A percentile compares a stretch with the other conserved stretches of the same genome.
phyloP scores from a whole-genome alignment of 2,113 vertebrate species.

The Cromileptes altivelis region DNA sequence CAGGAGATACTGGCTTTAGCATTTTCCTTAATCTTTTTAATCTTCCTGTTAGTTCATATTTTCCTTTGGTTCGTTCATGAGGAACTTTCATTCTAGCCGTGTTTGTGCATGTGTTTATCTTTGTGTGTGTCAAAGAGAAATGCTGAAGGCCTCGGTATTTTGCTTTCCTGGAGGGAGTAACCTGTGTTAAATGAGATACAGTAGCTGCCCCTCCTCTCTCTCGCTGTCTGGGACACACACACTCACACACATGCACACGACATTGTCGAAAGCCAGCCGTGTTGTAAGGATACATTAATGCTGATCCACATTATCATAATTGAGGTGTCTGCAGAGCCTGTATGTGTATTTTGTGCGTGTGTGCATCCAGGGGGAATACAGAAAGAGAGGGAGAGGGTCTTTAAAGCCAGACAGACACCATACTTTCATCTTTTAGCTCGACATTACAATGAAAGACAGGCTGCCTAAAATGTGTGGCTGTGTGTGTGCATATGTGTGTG shows the following conservation, averaged over 20 bases:
- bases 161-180: constrained; percentile 44
- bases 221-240: constrained; percentile 56
- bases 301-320: constrained; percentile 83
- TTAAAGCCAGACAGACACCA: constrained; percentile 70
- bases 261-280: constrained; percentile 57
- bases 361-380: constrained; percentile 64
- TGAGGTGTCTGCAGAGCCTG: constrained; percentile 77
- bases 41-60: not conserved
- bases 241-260: constrained; percentile 26
- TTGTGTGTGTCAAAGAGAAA: constrained; percentile 26
- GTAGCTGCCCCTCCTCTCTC: constrained; percentile 58
- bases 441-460: constrained; percentile 68
- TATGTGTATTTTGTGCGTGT: constrained; percentile 64
- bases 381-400: constrained; percentile 54
- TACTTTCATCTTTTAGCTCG: constrained; percentile 75
- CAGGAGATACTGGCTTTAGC: not conserved
- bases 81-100: not conserved
- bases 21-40: not conserved
- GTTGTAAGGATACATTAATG: constrained; percentile 78
- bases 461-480: constrained; percentile 43
- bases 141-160: constrained; percentile 46
- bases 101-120: not conserved
- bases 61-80: not conserved
- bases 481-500: constrained; percentile 14
- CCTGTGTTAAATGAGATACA: constrained; percentile 75